Conservation (phyloP, 2,797 vertebrate genomes). For the Schizopygopsis pylzovi region DNA sequence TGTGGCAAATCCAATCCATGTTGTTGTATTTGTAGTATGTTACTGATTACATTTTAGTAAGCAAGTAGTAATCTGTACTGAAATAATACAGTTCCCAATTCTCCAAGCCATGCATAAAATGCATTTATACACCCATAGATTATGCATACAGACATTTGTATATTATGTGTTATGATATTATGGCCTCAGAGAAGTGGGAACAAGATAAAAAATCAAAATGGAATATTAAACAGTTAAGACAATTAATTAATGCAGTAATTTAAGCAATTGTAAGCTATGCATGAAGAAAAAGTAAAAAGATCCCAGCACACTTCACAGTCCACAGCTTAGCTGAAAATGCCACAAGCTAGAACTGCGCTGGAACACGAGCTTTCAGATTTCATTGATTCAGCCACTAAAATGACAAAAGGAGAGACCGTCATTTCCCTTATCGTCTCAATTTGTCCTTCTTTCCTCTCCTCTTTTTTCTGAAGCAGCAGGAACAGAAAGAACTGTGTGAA, state of each 20-base stretch:
- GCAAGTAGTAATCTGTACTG: no score
- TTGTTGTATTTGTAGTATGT: neutral
- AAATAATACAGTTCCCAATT: neutral
- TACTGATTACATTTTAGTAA: neutral
- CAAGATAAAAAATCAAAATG: neutral
- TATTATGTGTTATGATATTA: neutral
- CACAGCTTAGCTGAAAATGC: constrained; percentile 3
- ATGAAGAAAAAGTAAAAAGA: neutral
- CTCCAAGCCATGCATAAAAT: neutral
- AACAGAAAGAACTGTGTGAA: constrained; percentile 53
- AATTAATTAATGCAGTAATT: constrained; percentile 26
- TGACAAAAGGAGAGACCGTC: neutral
- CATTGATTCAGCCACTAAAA: neutral
- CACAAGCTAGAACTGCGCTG: neutral
- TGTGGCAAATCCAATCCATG: neutral
- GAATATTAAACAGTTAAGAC: constrained; percentile 19
- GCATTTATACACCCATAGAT: neutral
- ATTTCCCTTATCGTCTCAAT: constrained; percentile 53
- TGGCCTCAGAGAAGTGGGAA: neutral
- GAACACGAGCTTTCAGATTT: constrained; percentile 11
- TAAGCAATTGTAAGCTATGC: neutral
- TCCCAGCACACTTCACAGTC: constrained; percentile 2
- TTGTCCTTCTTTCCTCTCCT: constrained; percentile 41
- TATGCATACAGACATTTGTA: neutral
- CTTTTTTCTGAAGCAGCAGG: constrained; percentile 52